Evolutionary conservation across 2,113 vertebrate species (phyloP), one percentile per base, ranked within the genome.

Genomic region (Pelmatolapia mariae): DNA sequence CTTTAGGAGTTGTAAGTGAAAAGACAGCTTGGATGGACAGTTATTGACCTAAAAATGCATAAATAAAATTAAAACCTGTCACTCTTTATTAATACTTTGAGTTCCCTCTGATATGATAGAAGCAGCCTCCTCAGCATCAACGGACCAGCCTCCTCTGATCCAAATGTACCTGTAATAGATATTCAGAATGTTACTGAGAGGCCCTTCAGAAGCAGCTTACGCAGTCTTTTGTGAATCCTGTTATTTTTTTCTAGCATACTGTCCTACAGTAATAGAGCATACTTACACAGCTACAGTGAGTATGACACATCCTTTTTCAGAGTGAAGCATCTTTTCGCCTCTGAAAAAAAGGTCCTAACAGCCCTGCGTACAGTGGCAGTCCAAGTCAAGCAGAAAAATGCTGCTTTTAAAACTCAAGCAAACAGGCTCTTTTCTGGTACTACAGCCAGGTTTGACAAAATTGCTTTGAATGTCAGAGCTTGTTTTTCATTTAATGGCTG

Each of bases 371-470:
- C 71, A 33, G 45, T 50, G 38, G 31, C 33, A 40, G 29, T 13
- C 24, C 68, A 73, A 85, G 87, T 91, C 85, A 83, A 76, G 45
- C 66, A 61, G 83, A 88, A 86, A 91, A 50, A 88, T 56, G 71
- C 40, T 57, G 13, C 80, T 57, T 85, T 73, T 45, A 47, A 82
- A 79, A 71, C 50, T 22, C 31, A 9, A 12, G 31, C 13, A 22
- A 19, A 50, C 76, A 43, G 71, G 16, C 61, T 45, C 12, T 57
- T 66, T 47, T n/a, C 83, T 61, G 24, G n/a, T 52, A 47, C 83
- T 33, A 9, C 59, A 47, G 3, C 43, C 0, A 47, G 50, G 31
- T 31, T 59, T 83, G 80, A 86, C 47, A 86, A 53, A 86, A 57
- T n/a, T 56, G 36, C 53, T 84, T 10, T 81, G 53, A 76, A 81